Percentiles rank a stretch among this genome's conserved stretches.
Conservation (phyloP, 2,113 vertebrate genomes). For the Pristiophorus japonicus region DNA sequence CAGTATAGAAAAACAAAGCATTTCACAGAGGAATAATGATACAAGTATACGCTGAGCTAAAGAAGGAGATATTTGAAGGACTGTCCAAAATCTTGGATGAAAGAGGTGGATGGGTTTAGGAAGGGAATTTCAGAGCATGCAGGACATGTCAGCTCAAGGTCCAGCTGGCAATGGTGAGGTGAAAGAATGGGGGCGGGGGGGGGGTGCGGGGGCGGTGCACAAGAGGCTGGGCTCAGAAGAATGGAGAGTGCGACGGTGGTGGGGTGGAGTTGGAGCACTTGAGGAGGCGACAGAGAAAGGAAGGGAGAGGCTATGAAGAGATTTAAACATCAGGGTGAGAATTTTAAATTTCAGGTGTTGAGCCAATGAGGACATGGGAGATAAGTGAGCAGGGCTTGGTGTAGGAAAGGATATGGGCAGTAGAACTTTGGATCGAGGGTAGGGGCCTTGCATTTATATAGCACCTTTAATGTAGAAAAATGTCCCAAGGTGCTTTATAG, state of each 20-base stretch:
- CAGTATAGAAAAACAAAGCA: not conserved
- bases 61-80: not conserved
- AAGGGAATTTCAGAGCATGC: not conserved
- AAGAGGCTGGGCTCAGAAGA: not conserved
- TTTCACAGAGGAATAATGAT: not conserved
- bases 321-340: not conserved
- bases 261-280: not conserved
- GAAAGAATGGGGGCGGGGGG: not conserved
- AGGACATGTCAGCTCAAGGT: not conserved
- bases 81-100: not conserved
- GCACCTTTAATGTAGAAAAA: too few relatives aligned
- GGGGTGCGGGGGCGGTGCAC: too few relatives aligned
- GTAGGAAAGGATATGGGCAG: too few relatives aligned
- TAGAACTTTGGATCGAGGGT: too few relatives aligned
- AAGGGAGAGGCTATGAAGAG: not conserved
- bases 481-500: too few relatives aligned
- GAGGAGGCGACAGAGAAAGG: not conserved
- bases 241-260: not conserved
- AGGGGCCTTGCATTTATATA: too few relatives aligned
- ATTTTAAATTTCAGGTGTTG: not conserved
- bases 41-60: not conserved
- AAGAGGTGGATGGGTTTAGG: not conserved
- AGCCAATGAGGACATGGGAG: not conserved
- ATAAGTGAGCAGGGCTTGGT: too few relatives aligned
- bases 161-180: not conserved